Evolutionary conservation across 2,113 vertebrate genomes (phyloP).

Genomic region (Beaufortia kweichowensis): DNA sequence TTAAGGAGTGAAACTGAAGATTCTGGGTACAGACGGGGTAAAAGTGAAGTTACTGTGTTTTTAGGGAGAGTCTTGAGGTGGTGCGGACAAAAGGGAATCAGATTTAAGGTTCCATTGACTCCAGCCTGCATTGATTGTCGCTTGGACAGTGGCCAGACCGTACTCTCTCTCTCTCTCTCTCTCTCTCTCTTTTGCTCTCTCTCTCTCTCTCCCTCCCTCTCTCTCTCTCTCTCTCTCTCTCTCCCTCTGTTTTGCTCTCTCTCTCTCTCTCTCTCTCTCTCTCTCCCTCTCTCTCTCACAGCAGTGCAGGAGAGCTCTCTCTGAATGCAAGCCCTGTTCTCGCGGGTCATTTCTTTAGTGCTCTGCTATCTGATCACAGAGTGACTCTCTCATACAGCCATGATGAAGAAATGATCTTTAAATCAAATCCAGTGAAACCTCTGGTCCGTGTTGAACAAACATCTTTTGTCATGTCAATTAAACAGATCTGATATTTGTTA

Average conservation of each 20-base stretch:
- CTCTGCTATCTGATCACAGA: slow-evolving; percentile 69
- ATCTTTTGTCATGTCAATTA: not conserved
- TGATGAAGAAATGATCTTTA: not conserved
- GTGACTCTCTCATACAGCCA: slow-evolving; percentile 26
- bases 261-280: not conserved
- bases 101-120: slow-evolving; percentile 70
- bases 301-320: slow-evolving; percentile 59
- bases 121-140: slow-evolving; percentile 75
- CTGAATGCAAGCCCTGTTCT: slow-evolving; percentile 73
- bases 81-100: slow-evolving; percentile 65
- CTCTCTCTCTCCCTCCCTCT: slow-evolving; percentile 66
- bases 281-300: too few species aligned
- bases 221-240: not conserved
- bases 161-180: not conserved
- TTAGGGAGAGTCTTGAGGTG: slow-evolving; percentile 16
- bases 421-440: slow-evolving; percentile 17
- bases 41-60: not conserved
- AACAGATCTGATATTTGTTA: not conserved
- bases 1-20: slow-evolving; percentile 54
- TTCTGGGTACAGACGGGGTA: slow-evolving; percentile 23
- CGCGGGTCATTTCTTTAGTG: slow-evolving; percentile 67
- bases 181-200: slow-evolving; percentile 39
- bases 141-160: slow-evolving; percentile 71
- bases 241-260: too few species aligned
- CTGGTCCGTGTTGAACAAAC: slow-evolving; percentile 7